phyloP scores from a whole-genome alignment of 1,140 invertebrate species.

The Trichonephila inaurata region DNA sequence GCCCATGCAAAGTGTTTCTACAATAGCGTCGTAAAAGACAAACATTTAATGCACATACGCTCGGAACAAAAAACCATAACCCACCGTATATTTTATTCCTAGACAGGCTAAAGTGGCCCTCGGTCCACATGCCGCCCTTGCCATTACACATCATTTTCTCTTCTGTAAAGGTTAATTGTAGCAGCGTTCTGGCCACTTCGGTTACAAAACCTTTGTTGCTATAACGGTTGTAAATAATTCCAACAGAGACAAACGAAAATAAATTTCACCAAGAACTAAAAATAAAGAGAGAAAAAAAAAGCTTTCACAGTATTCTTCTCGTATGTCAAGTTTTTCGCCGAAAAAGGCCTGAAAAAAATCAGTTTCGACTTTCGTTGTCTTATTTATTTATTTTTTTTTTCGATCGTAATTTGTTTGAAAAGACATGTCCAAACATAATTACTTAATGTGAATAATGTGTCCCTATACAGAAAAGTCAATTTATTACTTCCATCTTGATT shows the following conservation, averaged over 20 bases:
- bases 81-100: constrained; percentile 59
- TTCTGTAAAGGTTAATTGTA: constrained; percentile 76
- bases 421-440: background rate
- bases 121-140: constrained; percentile 22
- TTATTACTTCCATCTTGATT: background rate
- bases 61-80: constrained; percentile 74
- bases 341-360: constrained; percentile 29
- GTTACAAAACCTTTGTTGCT: constrained; percentile 76
- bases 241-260: constrained; percentile 73
- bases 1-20: constrained; percentile 32
- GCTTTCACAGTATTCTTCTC: background rate
- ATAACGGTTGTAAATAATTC: constrained; percentile 72
- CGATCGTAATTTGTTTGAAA: background rate
- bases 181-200: constrained; percentile 67
- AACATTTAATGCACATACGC: constrained; percentile 69
- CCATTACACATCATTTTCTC: constrained; percentile 44
- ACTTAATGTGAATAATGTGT: background rate
- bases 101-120: constrained; percentile 56
- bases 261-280: constrained; percentile 61
- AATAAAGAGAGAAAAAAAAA: constrained; percentile 39
- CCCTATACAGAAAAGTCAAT: background rate
- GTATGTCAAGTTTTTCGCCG: constrained; percentile 38
- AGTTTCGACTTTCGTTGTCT: background rate
- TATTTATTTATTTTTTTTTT: background rate
- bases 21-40: constrained; percentile 73